These are phyloP conservation scores for Asbolus verrucosus DNA, from an alignment of 1,140 invertebrate genomes.

Conservation along the genomic window DNA sequence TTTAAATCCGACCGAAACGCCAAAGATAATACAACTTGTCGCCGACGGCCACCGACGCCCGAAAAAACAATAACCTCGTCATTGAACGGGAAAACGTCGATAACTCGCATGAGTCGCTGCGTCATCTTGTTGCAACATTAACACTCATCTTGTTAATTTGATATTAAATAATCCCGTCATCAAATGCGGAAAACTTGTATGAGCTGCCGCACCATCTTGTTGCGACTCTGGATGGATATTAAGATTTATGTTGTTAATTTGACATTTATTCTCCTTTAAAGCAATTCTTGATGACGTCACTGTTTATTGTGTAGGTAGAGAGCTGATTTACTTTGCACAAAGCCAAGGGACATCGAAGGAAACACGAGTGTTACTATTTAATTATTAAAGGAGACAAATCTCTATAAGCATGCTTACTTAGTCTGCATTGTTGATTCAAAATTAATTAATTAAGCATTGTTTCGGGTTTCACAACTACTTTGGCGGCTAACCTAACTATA, in stretches of 20 bases:
- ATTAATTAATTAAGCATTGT: slow-evolving; percentile 38
- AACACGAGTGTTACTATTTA: not conserved
- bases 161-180: no score
- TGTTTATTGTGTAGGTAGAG: no score
- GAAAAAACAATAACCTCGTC: not conserved
- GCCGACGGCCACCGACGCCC: not conserved
- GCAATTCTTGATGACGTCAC: no score
- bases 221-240: no score
- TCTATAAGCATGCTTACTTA: slow-evolving; percentile 14
- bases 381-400: slow-evolving; percentile 30
- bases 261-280: no score
- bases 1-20: slow-evolving; percentile 34
- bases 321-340: no score
- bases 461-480: slow-evolving; percentile 28
- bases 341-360: not conserved
- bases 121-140: no score
- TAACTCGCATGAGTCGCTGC: no score
- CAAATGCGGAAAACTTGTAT: no score
- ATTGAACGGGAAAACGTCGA: not conserved
- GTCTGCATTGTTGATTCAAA: slow-evolving; percentile 8
- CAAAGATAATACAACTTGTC: slow-evolving; percentile 37
- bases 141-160: no score
- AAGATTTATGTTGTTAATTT: no score
- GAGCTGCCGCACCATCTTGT: no score
- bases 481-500: slow-evolving; percentile 18